phyloP scores from a whole-genome alignment of 2,888 invertebrate species.

The Drosophila anomalata region DNA sequence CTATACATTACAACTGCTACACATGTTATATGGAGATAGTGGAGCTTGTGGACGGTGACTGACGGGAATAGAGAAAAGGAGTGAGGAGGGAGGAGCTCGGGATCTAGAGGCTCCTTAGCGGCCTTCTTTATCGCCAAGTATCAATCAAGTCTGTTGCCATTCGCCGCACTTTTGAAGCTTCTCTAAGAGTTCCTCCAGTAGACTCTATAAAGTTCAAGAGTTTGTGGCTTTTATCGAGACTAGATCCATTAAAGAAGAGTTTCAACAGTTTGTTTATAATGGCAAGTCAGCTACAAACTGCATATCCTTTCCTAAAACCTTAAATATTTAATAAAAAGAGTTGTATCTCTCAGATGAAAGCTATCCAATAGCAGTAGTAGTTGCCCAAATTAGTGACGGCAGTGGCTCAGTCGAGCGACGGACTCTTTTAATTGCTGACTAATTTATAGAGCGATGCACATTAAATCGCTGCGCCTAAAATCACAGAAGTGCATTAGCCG shows the following conservation, averaged over 20 bases:
- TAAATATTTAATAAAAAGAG: too few relatives aligned
- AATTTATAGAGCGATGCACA: constrained; percentile 82
- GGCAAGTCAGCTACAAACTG: too few relatives aligned
- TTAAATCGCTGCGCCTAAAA: constrained; percentile 80
- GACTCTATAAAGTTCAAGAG: constrained; percentile 77
- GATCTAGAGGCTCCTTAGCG: constrained; percentile 51
- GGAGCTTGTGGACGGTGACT: constrained; percentile 15
- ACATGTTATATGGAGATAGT: constrained; percentile 49
- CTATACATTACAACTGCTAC: constrained; percentile 60
- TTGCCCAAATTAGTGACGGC: constrained; percentile 15
- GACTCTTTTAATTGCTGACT: constrained; percentile 80
- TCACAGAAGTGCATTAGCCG: constrained; percentile 79
- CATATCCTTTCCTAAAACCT: too few relatives aligned
- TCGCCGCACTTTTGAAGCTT: constrained; percentile 48
- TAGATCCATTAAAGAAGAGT: constrained; percentile 13
- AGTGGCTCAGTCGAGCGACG: constrained; percentile 18
- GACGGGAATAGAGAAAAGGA: constrained; percentile 4
- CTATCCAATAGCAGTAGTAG: constrained; percentile 1
- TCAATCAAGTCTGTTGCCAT: constrained; percentile 66
- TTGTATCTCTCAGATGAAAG: too few relatives aligned
- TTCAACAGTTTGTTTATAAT: too few relatives aligned
- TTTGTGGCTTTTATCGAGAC: constrained; percentile 63
- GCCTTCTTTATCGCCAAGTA: constrained; percentile 74
- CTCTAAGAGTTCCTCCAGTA: not conserved
- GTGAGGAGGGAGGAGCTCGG: not conserved